Base-by-base conservation (phyloP, 2,888 invertebrate genomes). In the Caenorhabditis auriculariae region DNA sequence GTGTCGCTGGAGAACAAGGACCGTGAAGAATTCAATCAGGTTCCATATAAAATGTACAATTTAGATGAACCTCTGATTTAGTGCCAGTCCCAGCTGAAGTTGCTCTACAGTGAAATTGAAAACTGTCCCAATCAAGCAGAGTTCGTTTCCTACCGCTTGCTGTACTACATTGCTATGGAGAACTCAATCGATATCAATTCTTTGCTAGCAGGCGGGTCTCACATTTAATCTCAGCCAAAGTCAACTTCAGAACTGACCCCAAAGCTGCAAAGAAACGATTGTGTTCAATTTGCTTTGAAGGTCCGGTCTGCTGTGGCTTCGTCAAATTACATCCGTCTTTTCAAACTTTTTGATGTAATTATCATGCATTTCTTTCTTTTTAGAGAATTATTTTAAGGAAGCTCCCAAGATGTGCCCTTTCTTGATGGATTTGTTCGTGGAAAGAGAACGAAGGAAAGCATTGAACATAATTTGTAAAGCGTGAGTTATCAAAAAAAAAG, bases 81-180 rank as follows among this genome's bases (percentile, higher is more conserved):
- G 84, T 99, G 98, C 82, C 98, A 98, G 85, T 93, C 94, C 15
- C 98, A 99, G 85, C 86, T 99, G 51, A 91, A 91, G 86, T 90
- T 91, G 87, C 87, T 99, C 29, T 98, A 98, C 83, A 41, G 60
- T 17, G 77, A 80, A 38, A 55, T 75, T 7, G 66, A 65, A 15
- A 82, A 81, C 21, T 79, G 74, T 29, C 58, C 54, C 21, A 91
- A 94, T 85, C 86, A 88, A 64, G 87, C 89, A 66, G 98, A 99
- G 84, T 99, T 99, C 84, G 89, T 90, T 49, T 93, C 94, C 49
- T 99, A 99, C 84, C 82, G 95, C 74, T 91, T 99, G 82, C 86
- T 99, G 44, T 99, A 98, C 83, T 95, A 92, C 82, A 91, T 99
- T 72, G 96, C 92, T 82, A 95, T 95, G n/a, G 91, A 91, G 82